Base-by-base conservation (phyloP, 2,797 vertebrate species). In the Coendou prehensilis region DNA sequence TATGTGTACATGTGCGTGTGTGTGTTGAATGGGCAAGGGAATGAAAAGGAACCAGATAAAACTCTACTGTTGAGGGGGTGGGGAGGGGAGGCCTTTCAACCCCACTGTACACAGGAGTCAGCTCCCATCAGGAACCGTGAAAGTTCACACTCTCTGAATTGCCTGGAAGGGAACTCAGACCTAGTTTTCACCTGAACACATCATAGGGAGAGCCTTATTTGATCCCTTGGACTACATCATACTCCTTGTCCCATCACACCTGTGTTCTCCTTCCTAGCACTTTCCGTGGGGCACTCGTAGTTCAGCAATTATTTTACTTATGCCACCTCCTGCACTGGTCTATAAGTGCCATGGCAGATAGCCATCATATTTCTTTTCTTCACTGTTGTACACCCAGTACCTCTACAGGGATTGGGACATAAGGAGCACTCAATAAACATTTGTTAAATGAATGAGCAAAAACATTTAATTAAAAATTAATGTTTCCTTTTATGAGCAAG, bases 141-240 rank as follows among this genome's bases (percentile, higher is more conserved):
- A 86, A 87, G 10, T 5, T 73, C 33, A 13, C 5, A 28, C 78
- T 33, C 23, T 83, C 59, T 37, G 89, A 33, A 57, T 76, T 91
- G 96, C 73, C 76, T 81, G 61, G 47, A 91, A 67, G 87, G 89
- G 52, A 84, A 56, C 30, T 56, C 54, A 81, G 64, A 47, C 11
- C 30, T 88, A 76, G 37, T 76, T 92, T 71, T 37, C 28, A 50
- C 73, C 47, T 69, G 45, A 63, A 37, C 6, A 47, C 20, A 17
- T 85, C 30, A 2, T 20, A 37, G 30, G 28, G 54, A 56, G 47
- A 89, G 22, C 59, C 50, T 87, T 37, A n/a, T 67, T 57, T 1
- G 76, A 52, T 30, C 30, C n/a, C 10, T 56, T 47, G 75, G 33
- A 50, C 23, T 10, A 13, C 8, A 7, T 63, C 71, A 15, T 3